phyloP scores from a whole-genome alignment of 2,113 vertebrate genomes.

The Trochalopteron elliotii region DNA sequence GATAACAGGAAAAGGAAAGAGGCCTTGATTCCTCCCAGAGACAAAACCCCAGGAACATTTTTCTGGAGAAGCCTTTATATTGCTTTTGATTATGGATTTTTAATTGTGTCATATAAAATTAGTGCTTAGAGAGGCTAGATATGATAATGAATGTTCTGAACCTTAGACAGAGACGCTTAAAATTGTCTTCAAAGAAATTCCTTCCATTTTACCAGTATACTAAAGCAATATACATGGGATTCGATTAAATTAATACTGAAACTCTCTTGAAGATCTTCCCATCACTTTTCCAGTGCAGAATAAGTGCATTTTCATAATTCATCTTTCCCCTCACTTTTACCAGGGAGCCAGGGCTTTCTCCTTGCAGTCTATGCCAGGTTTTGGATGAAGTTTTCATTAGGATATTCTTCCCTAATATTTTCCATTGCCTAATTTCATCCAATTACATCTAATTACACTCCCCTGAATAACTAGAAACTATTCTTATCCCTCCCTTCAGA shows the following conservation, averaged over 20 bases:
- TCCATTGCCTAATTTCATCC: conserved; percentile 35
- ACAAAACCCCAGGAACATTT: neutral
- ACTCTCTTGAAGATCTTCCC: neutral
- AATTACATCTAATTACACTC: conserved; percentile 45
- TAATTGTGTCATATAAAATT: neutral
- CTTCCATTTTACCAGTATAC: neutral
- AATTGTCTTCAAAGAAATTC: neutral
- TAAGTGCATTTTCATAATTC: neutral
- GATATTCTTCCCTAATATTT: conserved; percentile 37
- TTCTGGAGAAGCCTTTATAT: neutral
- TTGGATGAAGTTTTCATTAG: conserved; percentile 5
- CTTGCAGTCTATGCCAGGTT: neutral
- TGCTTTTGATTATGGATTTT: neutral
- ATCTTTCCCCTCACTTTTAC: neutral
- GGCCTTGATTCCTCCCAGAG: neutral
- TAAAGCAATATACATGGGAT: neutral
- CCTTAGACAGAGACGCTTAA: neutral
- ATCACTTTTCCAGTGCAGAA: neutral
- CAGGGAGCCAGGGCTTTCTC: neutral
- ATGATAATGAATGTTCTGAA: neutral
- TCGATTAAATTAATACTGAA: neutral
- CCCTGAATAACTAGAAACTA: conserved; percentile 1
- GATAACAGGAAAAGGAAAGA: neutral
- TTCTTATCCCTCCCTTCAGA: conserved; percentile 46
- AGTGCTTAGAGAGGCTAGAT: neutral